Percentiles rank a stretch among this genome's conserved stretches.
Evolutionary conservation across 1,140 invertebrate species (phyloP).

Genomic region (Phthorimaea operculella): DNA sequence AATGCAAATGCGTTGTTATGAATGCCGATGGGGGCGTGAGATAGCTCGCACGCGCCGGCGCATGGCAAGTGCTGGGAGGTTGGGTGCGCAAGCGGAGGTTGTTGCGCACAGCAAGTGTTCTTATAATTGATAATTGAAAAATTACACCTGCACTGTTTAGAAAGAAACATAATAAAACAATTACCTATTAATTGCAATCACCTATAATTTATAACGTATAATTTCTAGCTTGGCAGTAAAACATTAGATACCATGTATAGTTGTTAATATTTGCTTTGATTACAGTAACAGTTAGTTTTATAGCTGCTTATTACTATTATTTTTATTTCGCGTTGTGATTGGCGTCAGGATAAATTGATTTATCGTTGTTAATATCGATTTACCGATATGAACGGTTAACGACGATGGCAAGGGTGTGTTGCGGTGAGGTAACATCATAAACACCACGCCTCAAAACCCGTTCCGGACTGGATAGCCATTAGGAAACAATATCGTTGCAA

Average conservation of each 20-base stretch:
- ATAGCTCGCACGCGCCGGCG: slow-evolving; percentile 3
- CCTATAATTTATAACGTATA: no score
- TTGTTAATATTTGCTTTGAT: no score
- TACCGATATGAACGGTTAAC: slow-evolving; percentile 1
- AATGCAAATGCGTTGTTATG: slow-evolving; percentile 10
- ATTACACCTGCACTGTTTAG: neutral
- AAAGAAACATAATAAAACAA: neutral
- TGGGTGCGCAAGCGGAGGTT: no score
- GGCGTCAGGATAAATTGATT: neutral
- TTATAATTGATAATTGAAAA: neutral
- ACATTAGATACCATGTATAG: no score
- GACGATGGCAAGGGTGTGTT: neutral
- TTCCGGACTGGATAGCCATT: slow-evolving; percentile 9
- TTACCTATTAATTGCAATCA: no score
- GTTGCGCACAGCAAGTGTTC: no score
- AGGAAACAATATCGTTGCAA: slow-evolving; percentile 26
- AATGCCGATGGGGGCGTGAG: slow-evolving; percentile 2
- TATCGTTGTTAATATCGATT: neutral
- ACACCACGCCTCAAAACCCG: slow-evolving; percentile 9
- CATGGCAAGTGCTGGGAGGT: neutral
- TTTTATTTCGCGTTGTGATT: neutral
- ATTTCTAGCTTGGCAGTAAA: no score
- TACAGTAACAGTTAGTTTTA: neutral
- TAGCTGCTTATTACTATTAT: neutral
- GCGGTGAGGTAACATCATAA: neutral